phyloP scores from a whole-genome alignment of 1,140 invertebrate species.

The Lasaia peninsularis region DNA sequence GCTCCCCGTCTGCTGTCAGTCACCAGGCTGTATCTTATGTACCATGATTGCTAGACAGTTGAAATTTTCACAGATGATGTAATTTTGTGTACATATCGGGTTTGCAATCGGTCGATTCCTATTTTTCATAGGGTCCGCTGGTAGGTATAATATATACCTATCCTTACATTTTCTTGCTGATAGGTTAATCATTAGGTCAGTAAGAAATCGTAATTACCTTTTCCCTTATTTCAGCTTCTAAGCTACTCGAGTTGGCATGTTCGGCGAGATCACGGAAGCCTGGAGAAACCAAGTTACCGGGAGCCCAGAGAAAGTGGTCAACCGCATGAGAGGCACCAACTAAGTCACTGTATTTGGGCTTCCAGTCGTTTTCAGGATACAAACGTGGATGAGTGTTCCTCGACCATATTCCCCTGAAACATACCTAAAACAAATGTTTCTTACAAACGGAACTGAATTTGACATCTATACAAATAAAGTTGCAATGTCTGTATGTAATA shows the following conservation, averaged over 20 bases:
- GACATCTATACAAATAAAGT: neutral
- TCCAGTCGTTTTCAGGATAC: constrained; percentile 63
- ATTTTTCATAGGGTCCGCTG: too few relatives aligned
- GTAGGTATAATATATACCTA: constrained; percentile 4
- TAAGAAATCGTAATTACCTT: too few relatives aligned
- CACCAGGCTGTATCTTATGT: too few relatives aligned
- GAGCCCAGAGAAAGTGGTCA: constrained; percentile 49
- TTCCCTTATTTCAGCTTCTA: constrained; percentile 52
- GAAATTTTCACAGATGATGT: too few relatives aligned
- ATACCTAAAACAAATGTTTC: constrained; percentile 39
- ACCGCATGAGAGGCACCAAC: constrained; percentile 53
- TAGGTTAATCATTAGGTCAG: too few relatives aligned
- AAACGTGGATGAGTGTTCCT: constrained; percentile 56
- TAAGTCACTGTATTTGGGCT: constrained; percentile 51
- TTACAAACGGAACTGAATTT: neutral
- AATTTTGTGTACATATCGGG: too few relatives aligned
- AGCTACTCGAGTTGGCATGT: constrained; percentile 50
- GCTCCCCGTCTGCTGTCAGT: too few relatives aligned
- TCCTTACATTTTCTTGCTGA: too few relatives aligned
- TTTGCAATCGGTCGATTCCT: too few relatives aligned
- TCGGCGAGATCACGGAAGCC: constrained; percentile 54
- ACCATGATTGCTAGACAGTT: too few relatives aligned
- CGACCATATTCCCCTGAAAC: constrained; percentile 62
- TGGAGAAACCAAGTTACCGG: constrained; percentile 42
- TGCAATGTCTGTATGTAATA: too few relatives aligned